A percentile compares a stretch with the other conserved stretches of the same genome.
phyloP scores from a whole-genome alignment of 1,140 invertebrate species.

The Drosophila fuyamai region DNA sequence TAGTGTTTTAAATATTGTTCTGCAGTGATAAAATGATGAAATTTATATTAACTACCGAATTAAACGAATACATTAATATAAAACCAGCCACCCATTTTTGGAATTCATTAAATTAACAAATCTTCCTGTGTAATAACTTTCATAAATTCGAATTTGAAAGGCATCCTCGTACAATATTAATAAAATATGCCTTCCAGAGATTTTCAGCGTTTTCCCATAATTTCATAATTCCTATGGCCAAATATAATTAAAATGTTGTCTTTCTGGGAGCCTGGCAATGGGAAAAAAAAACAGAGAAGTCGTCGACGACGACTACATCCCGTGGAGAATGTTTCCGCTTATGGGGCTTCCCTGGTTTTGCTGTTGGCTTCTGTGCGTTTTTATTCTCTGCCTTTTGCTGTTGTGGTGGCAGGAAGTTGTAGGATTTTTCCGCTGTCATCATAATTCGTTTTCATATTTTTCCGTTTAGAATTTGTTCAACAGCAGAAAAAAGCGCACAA shows the following conservation, averaged over 20 bases:
- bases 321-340: slow-evolving; percentile 69
- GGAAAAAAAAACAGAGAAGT: slow-evolving; percentile 13
- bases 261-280: slow-evolving; percentile 11
- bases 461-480: slow-evolving; percentile 83
- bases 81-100: no score
- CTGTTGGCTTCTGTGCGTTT: slow-evolving; percentile 9
- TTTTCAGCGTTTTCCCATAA: slow-evolving; percentile 4
- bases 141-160: slow-evolving; percentile 1
- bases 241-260: slow-evolving; percentile 75
- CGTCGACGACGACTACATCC: slow-evolving; percentile 52
- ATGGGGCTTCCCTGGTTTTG: slow-evolving; percentile 29
- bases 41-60: no score
- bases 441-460: slow-evolving; percentile 83
- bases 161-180: background rate
- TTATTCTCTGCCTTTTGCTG: slow-evolving; percentile 35
- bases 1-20: background rate
- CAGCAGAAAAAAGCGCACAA: slow-evolving; percentile 49
- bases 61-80: no score
- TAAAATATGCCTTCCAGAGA: background rate
- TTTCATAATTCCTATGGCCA: slow-evolving; percentile 42
- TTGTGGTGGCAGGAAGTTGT: slow-evolving; percentile 76
- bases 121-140: background rate
- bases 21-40: no score
- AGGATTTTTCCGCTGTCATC: slow-evolving; percentile 83
- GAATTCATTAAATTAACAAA: background rate